Percentiles rank a stretch among this genome's conserved stretches.
Evolutionary conservation across 2,888 invertebrate genomes (phyloP).

Genomic region (Syritta pipiens): DNA sequence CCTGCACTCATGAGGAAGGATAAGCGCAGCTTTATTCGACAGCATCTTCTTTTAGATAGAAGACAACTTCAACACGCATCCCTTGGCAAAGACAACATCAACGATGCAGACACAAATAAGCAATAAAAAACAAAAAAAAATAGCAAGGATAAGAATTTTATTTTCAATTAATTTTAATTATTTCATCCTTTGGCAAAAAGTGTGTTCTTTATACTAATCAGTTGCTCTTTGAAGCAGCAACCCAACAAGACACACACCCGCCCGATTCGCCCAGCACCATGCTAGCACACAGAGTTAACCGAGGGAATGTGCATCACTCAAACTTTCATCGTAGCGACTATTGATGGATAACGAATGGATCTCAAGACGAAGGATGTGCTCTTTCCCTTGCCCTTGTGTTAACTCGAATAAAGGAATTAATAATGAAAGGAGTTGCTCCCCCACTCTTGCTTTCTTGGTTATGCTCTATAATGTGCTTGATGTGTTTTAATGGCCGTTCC

Average conservation of each 20-base stretch:
- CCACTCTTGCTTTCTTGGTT: too few relatives aligned
- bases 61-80: constrained; percentile 6
- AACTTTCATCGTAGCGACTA: constrained; percentile 10
- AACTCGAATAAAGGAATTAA: constrained; percentile 25
- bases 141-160: constrained; percentile 30
- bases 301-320: constrained; percentile 27
- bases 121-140: neutral
- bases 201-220: constrained; percentile 16
- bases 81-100: neutral
- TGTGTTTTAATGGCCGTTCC: neutral
- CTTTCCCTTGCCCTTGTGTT: neutral
- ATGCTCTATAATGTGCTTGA: too few relatives aligned
- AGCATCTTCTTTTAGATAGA: too few relatives aligned
- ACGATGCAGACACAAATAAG: neutral
- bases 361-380: neutral
- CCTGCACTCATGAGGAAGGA: constrained; percentile 1
- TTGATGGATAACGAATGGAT: constrained; percentile 4
- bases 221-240: neutral
- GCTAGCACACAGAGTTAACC: too few relatives aligned
- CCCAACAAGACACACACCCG: too few relatives aligned
- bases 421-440: constrained; percentile 9
- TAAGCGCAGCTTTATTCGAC: neutral
- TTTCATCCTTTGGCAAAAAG: constrained; percentile 1
- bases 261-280: too few relatives aligned
- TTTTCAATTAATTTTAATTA: constrained; percentile 39